Conservation (phyloP, 2,113 vertebrate genomes). For the Melanotaenia duboulayi region DNA sequence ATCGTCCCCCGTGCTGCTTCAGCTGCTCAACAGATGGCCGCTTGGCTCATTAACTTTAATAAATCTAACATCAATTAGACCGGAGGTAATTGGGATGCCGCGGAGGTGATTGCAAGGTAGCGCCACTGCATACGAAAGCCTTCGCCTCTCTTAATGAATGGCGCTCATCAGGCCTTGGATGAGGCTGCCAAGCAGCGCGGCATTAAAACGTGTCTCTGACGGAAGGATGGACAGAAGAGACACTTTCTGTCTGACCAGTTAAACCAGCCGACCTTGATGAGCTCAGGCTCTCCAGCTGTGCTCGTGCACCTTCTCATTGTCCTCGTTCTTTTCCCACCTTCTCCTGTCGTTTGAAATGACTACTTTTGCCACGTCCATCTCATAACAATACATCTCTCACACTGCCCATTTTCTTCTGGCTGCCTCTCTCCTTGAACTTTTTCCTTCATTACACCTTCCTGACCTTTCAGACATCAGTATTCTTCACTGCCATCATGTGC, state of each 20-base stretch:
- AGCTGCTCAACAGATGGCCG: constrained; percentile 81
- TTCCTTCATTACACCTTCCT: constrained; percentile 34
- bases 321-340: constrained; percentile 6
- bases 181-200: constrained; percentile 1
- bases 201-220: too few relatives aligned
- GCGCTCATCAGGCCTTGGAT: constrained; percentile 13
- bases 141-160: constrained; percentile 16
- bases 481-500: too few relatives aligned
- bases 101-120: constrained; percentile 76
- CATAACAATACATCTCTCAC: too few relatives aligned
- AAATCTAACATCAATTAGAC: constrained; percentile 81
- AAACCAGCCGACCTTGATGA: constrained; percentile 52
- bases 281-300: constrained; percentile 37
- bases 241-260: too few relatives aligned
- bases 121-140: constrained; percentile 48
- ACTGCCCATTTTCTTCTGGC: too few relatives aligned
- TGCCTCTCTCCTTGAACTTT: constrained; percentile 43
- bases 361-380: too few relatives aligned
- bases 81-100: constrained; percentile 79
- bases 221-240: too few relatives aligned
- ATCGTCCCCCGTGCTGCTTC: constrained; percentile 48
- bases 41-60: constrained; percentile 84
- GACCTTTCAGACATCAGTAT: constrained; percentile 12
- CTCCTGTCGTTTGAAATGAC: too few relatives aligned
- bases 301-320: constrained; percentile 32